Evolutionary conservation across 2,888 invertebrate genomes (phyloP).

Genomic region (Corbicula japonica): DNA sequence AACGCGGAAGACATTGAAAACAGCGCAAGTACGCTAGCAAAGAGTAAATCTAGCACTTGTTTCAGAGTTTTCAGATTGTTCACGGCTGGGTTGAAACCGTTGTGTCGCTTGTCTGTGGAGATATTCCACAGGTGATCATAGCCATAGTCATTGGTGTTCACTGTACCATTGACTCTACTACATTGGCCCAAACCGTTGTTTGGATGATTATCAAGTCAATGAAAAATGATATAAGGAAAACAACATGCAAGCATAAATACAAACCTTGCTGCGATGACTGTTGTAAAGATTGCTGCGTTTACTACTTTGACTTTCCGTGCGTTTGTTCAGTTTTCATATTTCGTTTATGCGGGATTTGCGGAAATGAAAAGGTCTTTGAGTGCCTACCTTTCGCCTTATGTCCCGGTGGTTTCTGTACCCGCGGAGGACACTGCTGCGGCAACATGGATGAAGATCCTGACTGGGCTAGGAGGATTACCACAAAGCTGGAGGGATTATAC

Average conservation of each 20-base stretch:
- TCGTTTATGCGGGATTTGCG: not conserved
- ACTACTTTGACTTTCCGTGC: not conserved
- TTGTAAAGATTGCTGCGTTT: not conserved
- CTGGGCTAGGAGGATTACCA: not conserved
- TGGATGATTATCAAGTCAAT: not conserved
- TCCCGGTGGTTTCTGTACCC: not conserved
- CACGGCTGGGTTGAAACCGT: slow-evolving; percentile 8
- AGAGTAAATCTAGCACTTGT: not conserved
- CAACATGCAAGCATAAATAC: slow-evolving; percentile 7
- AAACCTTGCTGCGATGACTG: slow-evolving; percentile 1
- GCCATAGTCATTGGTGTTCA: not conserved
- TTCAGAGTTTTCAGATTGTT: slow-evolving; percentile 1
- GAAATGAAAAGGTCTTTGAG: not conserved
- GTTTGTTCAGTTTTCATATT: not conserved
- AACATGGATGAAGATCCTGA: not conserved
- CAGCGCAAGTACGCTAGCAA: too few relatives aligned
- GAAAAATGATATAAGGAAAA: not conserved
- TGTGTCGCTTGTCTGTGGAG: not conserved
- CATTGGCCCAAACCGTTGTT: not conserved
- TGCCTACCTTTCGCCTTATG: not conserved
- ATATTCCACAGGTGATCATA: slow-evolving; percentile 1
- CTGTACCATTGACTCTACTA: not conserved
- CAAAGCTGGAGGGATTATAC: not conserved
- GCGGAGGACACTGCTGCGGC: not conserved
- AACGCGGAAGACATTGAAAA: too few relatives aligned